A percentile compares a stretch with the other conserved stretches of the same genome.
These are phyloP conservation scores for Nycticorax nycticorax DNA, from an alignment of 2,113 vertebrate genomes.

Conservation along the genomic window DNA sequence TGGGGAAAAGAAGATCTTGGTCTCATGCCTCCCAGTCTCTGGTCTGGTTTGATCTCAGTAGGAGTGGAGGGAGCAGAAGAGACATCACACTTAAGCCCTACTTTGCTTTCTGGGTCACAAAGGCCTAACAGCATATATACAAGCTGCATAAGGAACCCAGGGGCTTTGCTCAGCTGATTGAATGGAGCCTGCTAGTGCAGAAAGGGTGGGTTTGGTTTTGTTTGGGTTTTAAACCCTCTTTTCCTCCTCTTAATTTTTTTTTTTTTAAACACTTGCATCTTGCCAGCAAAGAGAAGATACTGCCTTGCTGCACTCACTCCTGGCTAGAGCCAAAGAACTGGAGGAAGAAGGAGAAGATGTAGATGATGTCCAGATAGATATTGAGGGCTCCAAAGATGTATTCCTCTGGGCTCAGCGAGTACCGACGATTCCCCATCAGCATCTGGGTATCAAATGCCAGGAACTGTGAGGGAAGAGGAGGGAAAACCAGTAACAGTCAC, in stretches of 20 bases:
- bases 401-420: slow-evolving; percentile 89
- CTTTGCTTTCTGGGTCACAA: slow-evolving; percentile 54
- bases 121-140: slow-evolving; percentile 43
- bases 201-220: not conserved
- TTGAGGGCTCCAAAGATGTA: slow-evolving; percentile 94
- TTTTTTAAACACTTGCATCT: not conserved
- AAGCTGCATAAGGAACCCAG: slow-evolving; percentile 40
- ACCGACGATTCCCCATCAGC: slow-evolving; percentile 88
- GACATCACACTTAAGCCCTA: slow-evolving; percentile 7
- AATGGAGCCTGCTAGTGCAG: not conserved
- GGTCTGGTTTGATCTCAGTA: not conserved
- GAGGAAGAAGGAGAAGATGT: slow-evolving; percentile 93
- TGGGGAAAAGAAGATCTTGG: not conserved
- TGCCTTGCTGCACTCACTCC: slow-evolving; percentile 71
- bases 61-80: not conserved
- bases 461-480: slow-evolving; percentile 77
- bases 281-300: not conserved
- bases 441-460: slow-evolving; percentile 93
- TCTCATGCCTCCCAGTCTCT: not conserved
- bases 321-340: slow-evolving; percentile 87
- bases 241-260: not conserved
- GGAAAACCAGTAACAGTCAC: not conserved
- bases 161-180: not conserved
- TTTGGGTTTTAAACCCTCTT: not conserved
- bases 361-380: slow-evolving; percentile 92